phyloP scores from a whole-genome alignment of 2,888 invertebrate species.

The Vannuccia rotundouncinata region DNA sequence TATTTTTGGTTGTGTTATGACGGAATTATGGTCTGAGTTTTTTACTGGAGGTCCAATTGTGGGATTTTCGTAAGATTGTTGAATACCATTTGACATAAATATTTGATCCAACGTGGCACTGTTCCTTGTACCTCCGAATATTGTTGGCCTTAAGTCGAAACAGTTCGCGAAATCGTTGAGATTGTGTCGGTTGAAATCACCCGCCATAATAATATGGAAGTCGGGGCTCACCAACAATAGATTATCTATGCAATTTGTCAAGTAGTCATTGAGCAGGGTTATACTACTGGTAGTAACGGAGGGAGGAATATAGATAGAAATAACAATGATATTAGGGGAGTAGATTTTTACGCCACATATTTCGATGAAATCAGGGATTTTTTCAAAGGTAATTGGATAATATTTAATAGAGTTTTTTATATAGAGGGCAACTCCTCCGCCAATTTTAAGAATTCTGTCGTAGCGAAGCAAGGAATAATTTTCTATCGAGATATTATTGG shows the following conservation, averaged over 20 bases:
- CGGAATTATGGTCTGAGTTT: neutral
- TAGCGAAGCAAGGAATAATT: constrained; percentile 26
- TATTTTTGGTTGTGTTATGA: neutral
- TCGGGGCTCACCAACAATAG: constrained; percentile 26
- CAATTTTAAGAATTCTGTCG: constrained; percentile 26
- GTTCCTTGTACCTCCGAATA: constrained; percentile 21
- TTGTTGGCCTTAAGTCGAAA: constrained; percentile 23
- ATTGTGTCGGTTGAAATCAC: constrained; percentile 26
- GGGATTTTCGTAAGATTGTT: neutral
- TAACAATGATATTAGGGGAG: constrained; percentile 26
- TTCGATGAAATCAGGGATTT: constrained; percentile 26
- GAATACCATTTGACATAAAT: neutral
- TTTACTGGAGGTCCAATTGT: neutral
- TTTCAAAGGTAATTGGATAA: constrained; percentile 26
- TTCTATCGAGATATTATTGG: constrained; percentile 20
- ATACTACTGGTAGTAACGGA: constrained; percentile 23
- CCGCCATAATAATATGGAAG: constrained; percentile 26
- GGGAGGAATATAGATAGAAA: constrained; percentile 26
- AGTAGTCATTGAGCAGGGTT: constrained; percentile 24
- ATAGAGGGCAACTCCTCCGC: constrained; percentile 19
- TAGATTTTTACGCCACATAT: constrained; percentile 21
- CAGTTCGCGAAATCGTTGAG: constrained; percentile 21
- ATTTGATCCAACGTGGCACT: neutral
- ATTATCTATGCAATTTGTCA: constrained; percentile 24
- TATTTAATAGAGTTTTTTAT: constrained; percentile 23